Evolutionary conservation across 2,888 invertebrate species (phyloP).

Genomic region (Antitype chi): DNA sequence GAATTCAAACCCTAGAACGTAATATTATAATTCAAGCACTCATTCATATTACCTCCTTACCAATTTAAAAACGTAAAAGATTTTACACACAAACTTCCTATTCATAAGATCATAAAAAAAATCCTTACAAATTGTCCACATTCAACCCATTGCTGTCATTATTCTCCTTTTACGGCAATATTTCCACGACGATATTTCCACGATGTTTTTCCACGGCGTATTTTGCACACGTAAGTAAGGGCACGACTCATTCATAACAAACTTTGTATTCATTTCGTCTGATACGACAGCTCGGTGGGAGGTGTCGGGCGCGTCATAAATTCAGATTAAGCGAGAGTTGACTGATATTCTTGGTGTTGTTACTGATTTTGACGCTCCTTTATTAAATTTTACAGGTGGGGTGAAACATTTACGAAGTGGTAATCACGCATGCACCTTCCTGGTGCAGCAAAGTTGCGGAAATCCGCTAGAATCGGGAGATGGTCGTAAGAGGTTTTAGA

Average conservation of each 20-base stretch:
- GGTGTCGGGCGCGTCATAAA: slow-evolving; percentile 75
- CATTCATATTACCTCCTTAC: not conserved
- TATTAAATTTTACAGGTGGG: not conserved
- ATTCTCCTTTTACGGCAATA: slow-evolving; percentile 20
- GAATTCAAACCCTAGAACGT: not conserved
- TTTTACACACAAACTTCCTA: slow-evolving; percentile 21
- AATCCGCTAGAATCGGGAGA: too few species aligned
- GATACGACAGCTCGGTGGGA: slow-evolving; percentile 64
- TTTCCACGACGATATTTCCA: slow-evolving; percentile 16
- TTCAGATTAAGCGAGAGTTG: slow-evolving; percentile 73
- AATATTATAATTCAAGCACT: not conserved
- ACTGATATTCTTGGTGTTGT: slow-evolving; percentile 39
- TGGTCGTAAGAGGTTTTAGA: too few species aligned
- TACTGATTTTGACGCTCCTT: slow-evolving; percentile 26
- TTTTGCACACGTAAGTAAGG: slow-evolving; percentile 54
- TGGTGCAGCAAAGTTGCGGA: too few species aligned
- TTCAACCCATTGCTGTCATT: slow-evolving; percentile 48
- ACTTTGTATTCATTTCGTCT: slow-evolving; percentile 77
- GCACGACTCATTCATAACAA: slow-evolving; percentile 72
- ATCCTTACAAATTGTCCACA: slow-evolving; percentile 62
- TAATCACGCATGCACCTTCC: too few species aligned
- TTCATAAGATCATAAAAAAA: slow-evolving; percentile 51
- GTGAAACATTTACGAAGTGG: not conserved
- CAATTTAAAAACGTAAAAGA: slow-evolving; percentile 18
- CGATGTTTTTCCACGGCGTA: slow-evolving; percentile 23